phyloP scores from a whole-genome alignment of 2,888 invertebrate genomes.

The Cosmopolites sordidus region DNA sequence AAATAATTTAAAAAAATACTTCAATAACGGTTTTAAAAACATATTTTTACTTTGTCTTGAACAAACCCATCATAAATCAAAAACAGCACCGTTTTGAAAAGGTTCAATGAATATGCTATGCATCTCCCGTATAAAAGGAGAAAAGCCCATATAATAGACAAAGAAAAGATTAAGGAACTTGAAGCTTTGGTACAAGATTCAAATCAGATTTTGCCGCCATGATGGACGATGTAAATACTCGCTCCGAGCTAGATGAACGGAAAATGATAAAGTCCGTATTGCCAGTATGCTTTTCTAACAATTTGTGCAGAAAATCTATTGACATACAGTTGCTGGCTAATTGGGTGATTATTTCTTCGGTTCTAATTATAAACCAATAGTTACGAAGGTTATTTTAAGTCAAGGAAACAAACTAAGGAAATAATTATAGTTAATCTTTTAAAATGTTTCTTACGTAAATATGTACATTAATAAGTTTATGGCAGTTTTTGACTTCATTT shows the following conservation, averaged over 20 bases:
- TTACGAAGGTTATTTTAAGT: too few relatives aligned
- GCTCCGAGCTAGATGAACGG: slow-evolving; percentile 22
- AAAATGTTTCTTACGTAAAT: too few relatives aligned
- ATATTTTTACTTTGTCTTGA: too few relatives aligned
- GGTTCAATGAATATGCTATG: too few relatives aligned
- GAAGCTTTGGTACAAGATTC: slow-evolving; percentile 18
- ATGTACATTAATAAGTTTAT: too few relatives aligned
- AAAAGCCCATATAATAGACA: slow-evolving; percentile 11
- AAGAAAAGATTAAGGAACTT: slow-evolving; percentile 14
- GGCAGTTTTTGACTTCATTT: too few relatives aligned
- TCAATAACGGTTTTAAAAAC: too few relatives aligned
- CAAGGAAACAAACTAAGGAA: too few relatives aligned
- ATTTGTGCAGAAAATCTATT: slow-evolving; percentile 1
- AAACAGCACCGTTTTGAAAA: too few relatives aligned
- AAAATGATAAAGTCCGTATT: slow-evolving; percentile 18
- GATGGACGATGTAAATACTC: slow-evolving; percentile 20
- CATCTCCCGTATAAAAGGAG: not conserved
- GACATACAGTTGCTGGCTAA: not conserved
- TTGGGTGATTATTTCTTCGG: not conserved
- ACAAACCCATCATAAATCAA: too few relatives aligned
- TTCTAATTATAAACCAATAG: not conserved
- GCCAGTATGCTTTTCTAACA: slow-evolving; percentile 5
- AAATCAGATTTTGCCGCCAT: slow-evolving; percentile 22
- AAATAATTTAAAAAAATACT: too few relatives aligned
- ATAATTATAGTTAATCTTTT: too few relatives aligned